These are phyloP conservation scores for Leuctra nigra DNA, from an alignment of 2,888 invertebrate species.

Conservation along the genomic window DNA sequence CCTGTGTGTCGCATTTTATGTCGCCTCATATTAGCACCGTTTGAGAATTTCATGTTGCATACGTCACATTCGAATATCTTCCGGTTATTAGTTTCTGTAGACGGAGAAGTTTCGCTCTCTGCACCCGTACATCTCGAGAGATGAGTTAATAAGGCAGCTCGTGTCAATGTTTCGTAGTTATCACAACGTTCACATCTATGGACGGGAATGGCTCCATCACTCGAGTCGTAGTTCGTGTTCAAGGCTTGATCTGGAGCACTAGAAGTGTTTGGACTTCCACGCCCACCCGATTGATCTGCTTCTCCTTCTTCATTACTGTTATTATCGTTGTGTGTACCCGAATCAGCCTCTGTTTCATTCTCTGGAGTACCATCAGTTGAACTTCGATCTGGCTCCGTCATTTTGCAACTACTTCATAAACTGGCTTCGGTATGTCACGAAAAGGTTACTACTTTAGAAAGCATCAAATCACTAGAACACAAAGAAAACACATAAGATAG, in stretches of 20 bases:
- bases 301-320: slow-evolving; percentile 31
- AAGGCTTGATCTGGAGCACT: slow-evolving; percentile 36
- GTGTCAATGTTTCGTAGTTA: slow-evolving; percentile 72
- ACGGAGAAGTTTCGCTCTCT: slow-evolving; percentile 35
- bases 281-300: slow-evolving; percentile 26
- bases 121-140: slow-evolving; percentile 56
- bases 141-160: slow-evolving; percentile 66
- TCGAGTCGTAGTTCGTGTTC: slow-evolving; percentile 51
- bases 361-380: slow-evolving; percentile 28
- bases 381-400: slow-evolving; percentile 28
- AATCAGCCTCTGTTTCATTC: slow-evolving; percentile 42
- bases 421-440: too few relatives aligned
- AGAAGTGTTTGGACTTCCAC: slow-evolving; percentile 24
- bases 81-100: slow-evolving; percentile 39
- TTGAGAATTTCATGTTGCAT: slow-evolving; percentile 94
- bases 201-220: slow-evolving; percentile 44
- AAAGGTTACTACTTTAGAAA: too few relatives aligned
- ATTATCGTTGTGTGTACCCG: slow-evolving; percentile 30
- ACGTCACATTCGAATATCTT: slow-evolving; percentile 93
- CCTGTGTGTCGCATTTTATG: slow-evolving; percentile 93
- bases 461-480: too few relatives aligned
- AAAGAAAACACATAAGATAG: too few relatives aligned
- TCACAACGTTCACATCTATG: slow-evolving; percentile 68
- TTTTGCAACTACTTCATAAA: slow-evolving; percentile 2
- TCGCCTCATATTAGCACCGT: slow-evolving; percentile 91